These are phyloP conservation scores for Pseudochromis fuscus DNA, from an alignment of 2,797 vertebrate species.

Conservation along the genomic window DNA sequence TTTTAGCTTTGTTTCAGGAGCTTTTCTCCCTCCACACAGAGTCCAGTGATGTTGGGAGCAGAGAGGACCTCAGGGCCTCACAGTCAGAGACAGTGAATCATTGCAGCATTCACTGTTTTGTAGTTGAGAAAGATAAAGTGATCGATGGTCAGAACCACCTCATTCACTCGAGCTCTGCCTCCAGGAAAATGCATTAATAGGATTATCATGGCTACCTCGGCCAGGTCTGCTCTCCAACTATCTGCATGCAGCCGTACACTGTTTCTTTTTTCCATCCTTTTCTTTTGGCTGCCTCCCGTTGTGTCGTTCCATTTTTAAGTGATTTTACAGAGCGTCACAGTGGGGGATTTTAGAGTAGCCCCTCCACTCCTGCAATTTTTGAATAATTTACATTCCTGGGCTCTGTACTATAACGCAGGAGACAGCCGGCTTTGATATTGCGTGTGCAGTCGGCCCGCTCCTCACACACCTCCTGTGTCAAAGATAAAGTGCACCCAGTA, in stretches of 20 bases:
- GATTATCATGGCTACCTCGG: constrained; percentile 39
- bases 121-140: constrained; percentile 35
- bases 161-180: constrained; percentile 22
- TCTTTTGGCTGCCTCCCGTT: constrained; percentile 21
- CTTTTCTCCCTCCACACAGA: background rate
- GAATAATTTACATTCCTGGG: constrained; percentile 56
- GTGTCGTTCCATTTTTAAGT: constrained; percentile 60
- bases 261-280: constrained; percentile 20
- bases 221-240: constrained; percentile 39
- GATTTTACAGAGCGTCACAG: constrained; percentile 62
- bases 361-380: constrained; percentile 49
- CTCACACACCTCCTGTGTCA: constrained; percentile 57
- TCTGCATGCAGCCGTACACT: constrained; percentile 2
- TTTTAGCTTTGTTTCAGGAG: no score
- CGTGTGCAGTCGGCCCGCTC: constrained; percentile 47
- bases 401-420: constrained; percentile 51
- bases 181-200: constrained; percentile 48
- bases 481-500: constrained; percentile 49
- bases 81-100: constrained; percentile 31
- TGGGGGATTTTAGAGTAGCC: constrained; percentile 49
- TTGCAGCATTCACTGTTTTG: constrained; percentile 31
- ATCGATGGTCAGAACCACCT: constrained; percentile 41
- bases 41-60: background rate
- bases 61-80: constrained; percentile 13
- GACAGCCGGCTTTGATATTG: constrained; percentile 63